Evolutionary conservation across 2,113 vertebrate species (phyloP).

Genomic region (Gavialis gangeticus): DNA sequence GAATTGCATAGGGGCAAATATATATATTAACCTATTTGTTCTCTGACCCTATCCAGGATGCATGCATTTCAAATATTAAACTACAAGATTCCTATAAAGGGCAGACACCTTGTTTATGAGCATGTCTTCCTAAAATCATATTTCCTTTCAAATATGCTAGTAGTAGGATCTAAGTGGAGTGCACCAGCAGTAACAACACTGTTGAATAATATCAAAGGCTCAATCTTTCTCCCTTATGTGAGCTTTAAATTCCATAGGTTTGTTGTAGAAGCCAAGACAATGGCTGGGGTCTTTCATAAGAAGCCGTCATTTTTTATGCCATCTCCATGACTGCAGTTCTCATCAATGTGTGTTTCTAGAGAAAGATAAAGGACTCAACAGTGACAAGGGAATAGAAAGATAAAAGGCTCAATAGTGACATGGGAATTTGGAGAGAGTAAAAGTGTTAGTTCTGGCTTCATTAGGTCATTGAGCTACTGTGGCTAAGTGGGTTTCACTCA

Average conservation of each 20-base stretch:
- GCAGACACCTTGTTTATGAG: background rate
- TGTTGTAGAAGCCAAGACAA: constrained; percentile 7
- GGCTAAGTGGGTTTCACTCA: no score
- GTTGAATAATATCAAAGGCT: background rate
- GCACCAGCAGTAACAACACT: background rate
- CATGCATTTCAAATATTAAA: accelerated
- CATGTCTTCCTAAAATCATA: background rate
- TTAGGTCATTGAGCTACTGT: no score
- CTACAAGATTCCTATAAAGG: background rate
- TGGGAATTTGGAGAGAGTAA: background rate
- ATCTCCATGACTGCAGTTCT: constrained; percentile 22
- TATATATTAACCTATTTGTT: no score
- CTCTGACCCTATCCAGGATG: background rate
- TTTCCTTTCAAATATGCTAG: background rate
- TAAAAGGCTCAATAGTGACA: background rate
- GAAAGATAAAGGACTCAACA: background rate
- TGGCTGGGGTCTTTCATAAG: background rate
- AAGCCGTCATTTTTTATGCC: background rate
- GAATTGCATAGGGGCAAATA: no score
- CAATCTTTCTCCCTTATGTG: background rate
- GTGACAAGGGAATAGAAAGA: background rate
- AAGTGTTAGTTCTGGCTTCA: background rate
- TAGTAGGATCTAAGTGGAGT: constrained; percentile 21
- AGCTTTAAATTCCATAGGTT: background rate
- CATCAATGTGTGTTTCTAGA: background rate